Base-by-base conservation (phyloP, 2,797 vertebrate species). In the Liparis tanakae region DNA sequence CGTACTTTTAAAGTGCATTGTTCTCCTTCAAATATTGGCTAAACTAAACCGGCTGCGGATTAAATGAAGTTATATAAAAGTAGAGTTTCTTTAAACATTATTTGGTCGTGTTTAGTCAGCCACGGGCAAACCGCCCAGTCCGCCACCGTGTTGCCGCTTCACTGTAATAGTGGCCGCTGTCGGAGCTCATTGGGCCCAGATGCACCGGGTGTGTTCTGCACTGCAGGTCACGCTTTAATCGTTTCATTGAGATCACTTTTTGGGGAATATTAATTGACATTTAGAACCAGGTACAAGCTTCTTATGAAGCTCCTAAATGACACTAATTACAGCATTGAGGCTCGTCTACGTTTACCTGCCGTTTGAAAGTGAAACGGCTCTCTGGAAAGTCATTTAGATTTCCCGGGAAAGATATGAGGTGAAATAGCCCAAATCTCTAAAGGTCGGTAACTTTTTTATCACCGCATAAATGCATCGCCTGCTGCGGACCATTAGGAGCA, bases 41-140 rank as follows among this genome's bases (percentile, higher is more conserved):
- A 15, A 8, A n/a, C 17, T 12, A 10, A 1, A 6, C 1, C 20
- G 13, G 2, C 20, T 48, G 17, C 1, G 4, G 25, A 30, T 30
- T 30, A 30, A 30, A 30, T 30, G 4, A 30, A 30, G 25, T 30
- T 30, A 30, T 30, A 30, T 4, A 30, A 2, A 30, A 30, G 25
- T 30, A 30, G 25, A 2, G 75, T 13, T 25, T 1, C 2, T 46
- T 18, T 0, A 25, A 22, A 68, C 61, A 46, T 33, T n/a, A n/a
- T n/a, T n/a, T n/a, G n/a, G n/a, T n/a, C n/a, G 65, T 57, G 39
- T 54, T 5, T 37, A 46, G n/a, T 55, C 10, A 76, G 12, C 18
- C 1, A 10, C 48, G 22, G 56, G 56, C 50, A 44, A 18, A 12
- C 6, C 3, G 2, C 12, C 7, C 1, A 43, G 20, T n/a, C n/a